Percentiles rank a stretch among this genome's conserved stretches.
Evolutionary conservation across 1,140 invertebrate species (phyloP).

Genomic region (Drosophila neocordata): DNA sequence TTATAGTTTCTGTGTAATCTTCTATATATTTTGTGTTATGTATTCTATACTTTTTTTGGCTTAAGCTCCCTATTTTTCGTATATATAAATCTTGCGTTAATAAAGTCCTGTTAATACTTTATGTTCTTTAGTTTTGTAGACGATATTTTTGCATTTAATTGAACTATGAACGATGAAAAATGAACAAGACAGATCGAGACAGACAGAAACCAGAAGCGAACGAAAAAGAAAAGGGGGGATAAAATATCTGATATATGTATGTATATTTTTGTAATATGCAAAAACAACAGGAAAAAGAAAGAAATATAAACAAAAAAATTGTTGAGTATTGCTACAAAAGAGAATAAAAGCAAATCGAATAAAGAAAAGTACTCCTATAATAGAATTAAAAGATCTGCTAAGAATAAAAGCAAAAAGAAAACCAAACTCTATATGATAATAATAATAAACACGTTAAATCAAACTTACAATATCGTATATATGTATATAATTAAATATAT

Average conservation of each 20-base stretch:
- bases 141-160: constrained; percentile 14
- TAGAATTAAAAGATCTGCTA: constrained; percentile 47
- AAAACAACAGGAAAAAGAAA: constrained; percentile 13
- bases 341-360: constrained; percentile 41
- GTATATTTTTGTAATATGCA: constrained; percentile 54
- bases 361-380: constrained; percentile 30
- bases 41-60: constrained; percentile 13
- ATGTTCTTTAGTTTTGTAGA: background rate
- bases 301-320: background rate
- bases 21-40: constrained; percentile 1
- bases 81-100: background rate
- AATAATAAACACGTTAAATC: constrained; percentile 41
- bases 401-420: constrained; percentile 23
- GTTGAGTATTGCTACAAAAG: constrained; percentile 25
- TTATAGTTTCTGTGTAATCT: constrained; percentile 23
- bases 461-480: constrained; percentile 50
- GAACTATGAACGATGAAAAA: constrained; percentile 19
- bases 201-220: constrained; percentile 23
- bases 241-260: constrained; percentile 41
- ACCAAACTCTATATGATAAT: constrained; percentile 34
- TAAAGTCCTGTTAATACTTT: background rate
- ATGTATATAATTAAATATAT: too few relatives aligned
- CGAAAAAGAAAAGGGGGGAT: constrained; percentile 21
- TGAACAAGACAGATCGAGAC: constrained; percentile 1
- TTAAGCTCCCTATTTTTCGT: background rate